Evolutionary conservation across 2,113 vertebrate species (phyloP).

Genomic region (Psilopogon haemacephalus): DNA sequence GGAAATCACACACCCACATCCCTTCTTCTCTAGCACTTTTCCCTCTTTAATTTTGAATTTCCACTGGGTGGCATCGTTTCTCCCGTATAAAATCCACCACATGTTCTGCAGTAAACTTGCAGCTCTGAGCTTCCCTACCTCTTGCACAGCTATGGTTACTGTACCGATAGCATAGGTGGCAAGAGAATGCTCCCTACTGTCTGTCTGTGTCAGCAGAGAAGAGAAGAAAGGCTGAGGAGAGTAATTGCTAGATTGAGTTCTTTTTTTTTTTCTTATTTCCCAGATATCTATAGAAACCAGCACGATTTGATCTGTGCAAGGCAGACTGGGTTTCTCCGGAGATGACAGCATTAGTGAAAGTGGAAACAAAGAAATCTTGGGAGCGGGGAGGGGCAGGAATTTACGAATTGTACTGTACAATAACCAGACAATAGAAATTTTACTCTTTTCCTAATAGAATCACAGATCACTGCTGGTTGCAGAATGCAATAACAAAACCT

Average conservation of each 20-base stretch:
- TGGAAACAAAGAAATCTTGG: neutral
- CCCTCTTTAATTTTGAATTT: neutral
- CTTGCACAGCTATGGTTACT: neutral
- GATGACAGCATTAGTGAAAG: conserved; percentile 5
- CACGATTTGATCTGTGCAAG: neutral
- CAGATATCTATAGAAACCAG: neutral
- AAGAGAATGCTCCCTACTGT: neutral
- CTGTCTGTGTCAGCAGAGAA: neutral
- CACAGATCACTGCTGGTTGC: neutral
- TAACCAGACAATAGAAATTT: neutral
- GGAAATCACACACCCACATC: neutral
- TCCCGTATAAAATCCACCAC: neutral
- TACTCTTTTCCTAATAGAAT: neutral
- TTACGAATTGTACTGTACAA: neutral
- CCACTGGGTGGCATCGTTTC: conserved; percentile 58
- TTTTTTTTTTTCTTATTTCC: neutral
- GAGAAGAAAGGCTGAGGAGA: neutral
- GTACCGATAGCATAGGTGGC: neutral
- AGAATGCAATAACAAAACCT: neutral
- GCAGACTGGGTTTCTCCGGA: neutral
- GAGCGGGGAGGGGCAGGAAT: neutral
- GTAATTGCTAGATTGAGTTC: neutral
- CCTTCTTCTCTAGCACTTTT: neutral
- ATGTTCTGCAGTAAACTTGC: neutral
- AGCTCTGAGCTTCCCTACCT: neutral